A percentile compares a stretch with the other conserved stretches of the same genome.
Evolutionary conservation across 2,888 invertebrate species (phyloP).

Genomic region (Atethmia centrago): DNA sequence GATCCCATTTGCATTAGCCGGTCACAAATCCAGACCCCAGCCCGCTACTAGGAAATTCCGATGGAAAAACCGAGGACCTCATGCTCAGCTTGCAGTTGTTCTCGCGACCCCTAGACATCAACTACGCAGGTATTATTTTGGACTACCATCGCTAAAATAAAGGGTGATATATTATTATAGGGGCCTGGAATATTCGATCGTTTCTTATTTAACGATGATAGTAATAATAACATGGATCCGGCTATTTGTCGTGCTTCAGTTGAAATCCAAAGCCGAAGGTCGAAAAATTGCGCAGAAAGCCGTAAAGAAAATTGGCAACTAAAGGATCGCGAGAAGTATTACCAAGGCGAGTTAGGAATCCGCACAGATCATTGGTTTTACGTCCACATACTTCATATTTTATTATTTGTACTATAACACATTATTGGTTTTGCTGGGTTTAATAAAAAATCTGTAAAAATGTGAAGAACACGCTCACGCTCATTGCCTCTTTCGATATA

Average conservation of each 20-base stretch:
- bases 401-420: conserved; percentile 50
- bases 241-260: conserved; percentile 45
- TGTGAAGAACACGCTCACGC: neutral
- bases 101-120: neutral
- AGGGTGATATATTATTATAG: neutral
- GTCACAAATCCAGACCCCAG: neutral
- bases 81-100: neutral
- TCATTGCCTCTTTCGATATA: conserved; percentile 7
- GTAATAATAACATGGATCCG: conserved; percentile 38
- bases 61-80: neutral
- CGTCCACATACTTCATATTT: conserved; percentile 46
- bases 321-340: conserved; percentile 60
- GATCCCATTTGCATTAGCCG: too few species aligned
- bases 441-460: conserved; percentile 32
- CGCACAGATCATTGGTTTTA: conserved; percentile 53
- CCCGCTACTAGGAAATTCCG: neutral
- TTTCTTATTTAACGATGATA: conserved; percentile 28
- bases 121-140: neutral
- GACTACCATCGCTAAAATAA: neutral
- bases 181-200: neutral
- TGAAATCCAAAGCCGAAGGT: conserved; percentile 36
- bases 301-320: conserved; percentile 62
- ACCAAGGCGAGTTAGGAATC: conserved; percentile 37
- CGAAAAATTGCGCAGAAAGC: conserved; percentile 41
- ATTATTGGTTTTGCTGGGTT: conserved; percentile 22